Evolutionary conservation across 2,797 vertebrate genomes (phyloP).

Genomic region (Sebastes matsubarae): DNA sequence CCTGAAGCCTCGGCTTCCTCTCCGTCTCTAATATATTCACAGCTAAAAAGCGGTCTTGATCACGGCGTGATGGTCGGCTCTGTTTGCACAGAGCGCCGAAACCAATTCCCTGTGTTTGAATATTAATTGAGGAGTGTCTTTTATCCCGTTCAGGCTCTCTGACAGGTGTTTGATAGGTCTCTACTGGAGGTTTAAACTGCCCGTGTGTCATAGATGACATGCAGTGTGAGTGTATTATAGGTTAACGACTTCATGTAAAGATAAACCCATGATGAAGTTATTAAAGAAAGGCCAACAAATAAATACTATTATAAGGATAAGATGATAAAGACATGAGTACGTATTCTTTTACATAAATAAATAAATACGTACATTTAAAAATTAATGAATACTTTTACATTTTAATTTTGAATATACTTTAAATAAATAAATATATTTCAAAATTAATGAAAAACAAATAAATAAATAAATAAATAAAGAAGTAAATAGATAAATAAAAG

Average conservation of each 20-base stretch:
- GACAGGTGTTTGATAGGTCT: slow-evolving; percentile 50
- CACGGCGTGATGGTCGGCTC: slow-evolving; percentile 68
- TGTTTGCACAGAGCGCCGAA: slow-evolving; percentile 59
- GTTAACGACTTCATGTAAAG: background rate
- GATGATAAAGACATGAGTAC: background rate
- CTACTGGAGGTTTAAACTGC: slow-evolving; percentile 20
- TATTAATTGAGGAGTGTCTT: slow-evolving; percentile 74
- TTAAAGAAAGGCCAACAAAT: background rate
- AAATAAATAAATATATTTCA: no score
- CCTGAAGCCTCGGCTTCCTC: slow-evolving; percentile 17
- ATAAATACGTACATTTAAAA: no score
- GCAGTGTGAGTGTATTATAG: background rate
- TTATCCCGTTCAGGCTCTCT: slow-evolving; percentile 56
- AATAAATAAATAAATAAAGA: no score
- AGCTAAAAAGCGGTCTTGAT: slow-evolving; percentile 67
- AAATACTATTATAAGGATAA: background rate
- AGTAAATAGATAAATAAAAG: no score
- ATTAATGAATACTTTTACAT: background rate
- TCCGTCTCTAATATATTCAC: slow-evolving; percentile 59
- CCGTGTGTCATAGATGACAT: background rate
- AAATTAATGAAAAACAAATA: no score
- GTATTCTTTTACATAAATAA: background rate
- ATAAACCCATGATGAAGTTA: no score
- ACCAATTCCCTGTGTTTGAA: slow-evolving; percentile 70
- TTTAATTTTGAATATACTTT: no score